Percentiles rank a stretch among this genome's conserved stretches.
Evolutionary conservation across 2,888 invertebrate genomes (phyloP).

Genomic region (Parnassius orleans): DNA sequence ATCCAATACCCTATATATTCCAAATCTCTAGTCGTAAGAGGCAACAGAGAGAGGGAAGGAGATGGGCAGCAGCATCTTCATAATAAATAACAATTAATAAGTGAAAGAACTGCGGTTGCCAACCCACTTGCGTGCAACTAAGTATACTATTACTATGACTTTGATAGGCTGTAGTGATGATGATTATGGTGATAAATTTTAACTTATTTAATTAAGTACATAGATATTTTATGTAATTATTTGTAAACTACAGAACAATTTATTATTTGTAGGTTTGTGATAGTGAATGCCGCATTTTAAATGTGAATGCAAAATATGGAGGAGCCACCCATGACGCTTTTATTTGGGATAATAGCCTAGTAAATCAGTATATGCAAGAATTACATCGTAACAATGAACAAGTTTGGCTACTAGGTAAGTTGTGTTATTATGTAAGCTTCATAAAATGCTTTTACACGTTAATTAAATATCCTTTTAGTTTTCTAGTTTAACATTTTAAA

Average conservation of each 20-base stretch:
- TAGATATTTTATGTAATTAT: too few species aligned
- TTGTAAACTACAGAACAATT: too few species aligned
- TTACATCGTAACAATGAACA: conserved; percentile 28
- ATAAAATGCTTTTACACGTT: neutral
- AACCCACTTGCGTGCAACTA: too few species aligned
- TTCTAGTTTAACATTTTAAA: neutral
- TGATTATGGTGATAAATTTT: too few species aligned
- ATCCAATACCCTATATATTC: too few species aligned
- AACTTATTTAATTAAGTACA: too few species aligned
- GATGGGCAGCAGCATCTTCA: neutral
- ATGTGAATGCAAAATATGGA: conserved; percentile 38
- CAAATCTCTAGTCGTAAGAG: conserved; percentile 19
- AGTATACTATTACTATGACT: too few species aligned
- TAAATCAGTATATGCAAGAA: conserved; percentile 28
- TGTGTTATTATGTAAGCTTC: conserved; percentile 3
- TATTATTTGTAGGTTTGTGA: conserved; percentile 34
- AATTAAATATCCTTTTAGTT: too few species aligned
- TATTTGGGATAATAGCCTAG: conserved; percentile 35
- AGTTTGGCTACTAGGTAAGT: conserved; percentile 33
- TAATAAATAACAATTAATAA: too few species aligned
- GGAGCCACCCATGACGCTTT: conserved; percentile 38
- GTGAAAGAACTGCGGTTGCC: too few species aligned
- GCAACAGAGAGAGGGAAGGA: conserved; percentile 11
- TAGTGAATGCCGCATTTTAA: conserved; percentile 32
- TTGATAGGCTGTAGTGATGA: too few species aligned